Percentiles rank a stretch among this genome's conserved stretches.
These are phyloP conservation scores for Pantherophis vulpinus DNA, from an alignment of 2,797 vertebrate genomes.

Conservation along the genomic window DNA sequence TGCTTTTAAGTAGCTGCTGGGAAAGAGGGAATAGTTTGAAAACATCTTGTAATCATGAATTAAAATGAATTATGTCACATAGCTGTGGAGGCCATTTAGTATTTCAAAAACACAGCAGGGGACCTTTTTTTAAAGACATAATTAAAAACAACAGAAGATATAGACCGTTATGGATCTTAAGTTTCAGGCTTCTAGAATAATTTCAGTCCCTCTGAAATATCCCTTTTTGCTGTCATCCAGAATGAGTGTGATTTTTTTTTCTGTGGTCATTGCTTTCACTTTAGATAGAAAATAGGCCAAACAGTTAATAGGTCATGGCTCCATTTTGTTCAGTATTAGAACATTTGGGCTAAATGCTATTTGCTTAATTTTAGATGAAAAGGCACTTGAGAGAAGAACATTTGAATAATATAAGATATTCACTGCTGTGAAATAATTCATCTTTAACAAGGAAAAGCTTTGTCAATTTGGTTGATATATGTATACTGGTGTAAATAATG, in stretches of 20 bases:
- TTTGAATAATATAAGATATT: constrained; percentile 24
- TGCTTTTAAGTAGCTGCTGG: constrained; percentile 54
- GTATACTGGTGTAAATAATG: constrained; percentile 42
- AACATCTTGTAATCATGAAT: constrained; percentile 67
- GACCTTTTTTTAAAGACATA: constrained; percentile 71
- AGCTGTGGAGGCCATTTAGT: constrained; percentile 70
- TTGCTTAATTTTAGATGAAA: constrained; percentile 32
- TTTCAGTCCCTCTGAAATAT: constrained; percentile 59
- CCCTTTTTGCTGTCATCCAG: constrained; percentile 44
- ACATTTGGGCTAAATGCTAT: constrained; percentile 23
- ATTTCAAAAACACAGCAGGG: constrained; percentile 72
- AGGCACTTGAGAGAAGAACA: constrained; percentile 20
- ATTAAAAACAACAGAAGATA: constrained; percentile 73
- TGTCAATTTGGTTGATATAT: constrained; percentile 11
- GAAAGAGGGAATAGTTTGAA: constrained; percentile 62
- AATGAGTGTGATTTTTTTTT: constrained; percentile 48
- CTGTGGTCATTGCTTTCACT: constrained; percentile 36
- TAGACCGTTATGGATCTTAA: constrained; percentile 65
- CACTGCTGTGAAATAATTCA: constrained; percentile 30
- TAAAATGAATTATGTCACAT: constrained; percentile 71
- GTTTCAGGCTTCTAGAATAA: constrained; percentile 67
- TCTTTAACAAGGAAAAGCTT: constrained; percentile 1
- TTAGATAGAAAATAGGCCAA: constrained; percentile 6
- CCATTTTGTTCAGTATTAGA: constrained; percentile 18
- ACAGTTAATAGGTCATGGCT: background rate